phyloP scores from a whole-genome alignment of 2,888 invertebrate genomes.

The Lasioglossum pauxillum region DNA sequence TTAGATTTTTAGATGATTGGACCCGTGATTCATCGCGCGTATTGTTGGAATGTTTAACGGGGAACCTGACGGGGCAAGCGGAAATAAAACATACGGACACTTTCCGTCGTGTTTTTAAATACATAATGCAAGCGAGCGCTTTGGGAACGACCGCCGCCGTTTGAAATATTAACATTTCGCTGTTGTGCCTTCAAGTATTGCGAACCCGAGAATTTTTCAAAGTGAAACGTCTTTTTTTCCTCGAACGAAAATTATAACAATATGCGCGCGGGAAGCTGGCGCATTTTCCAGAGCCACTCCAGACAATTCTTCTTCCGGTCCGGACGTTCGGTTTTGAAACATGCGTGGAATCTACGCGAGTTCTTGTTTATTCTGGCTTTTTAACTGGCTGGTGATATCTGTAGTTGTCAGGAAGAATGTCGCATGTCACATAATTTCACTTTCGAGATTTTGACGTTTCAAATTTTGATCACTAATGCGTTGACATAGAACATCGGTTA shows the following conservation, averaged over 20 bases:
- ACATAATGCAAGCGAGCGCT: conserved; percentile 6
- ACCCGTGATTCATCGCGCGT: neutral
- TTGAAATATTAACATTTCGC: conserved; percentile 12
- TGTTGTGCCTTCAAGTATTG: conserved; percentile 7
- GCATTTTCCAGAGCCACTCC: neutral
- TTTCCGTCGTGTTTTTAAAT: neutral
- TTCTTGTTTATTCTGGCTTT: neutral
- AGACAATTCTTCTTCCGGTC: neutral
- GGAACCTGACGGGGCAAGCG: neutral
- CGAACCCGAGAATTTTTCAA: conserved; percentile 1
- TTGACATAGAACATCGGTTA: no score
- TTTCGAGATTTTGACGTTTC: no score
- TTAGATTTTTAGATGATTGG: neutral
- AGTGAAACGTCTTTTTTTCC: neutral
- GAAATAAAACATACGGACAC: neutral
- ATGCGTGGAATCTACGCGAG: neutral
- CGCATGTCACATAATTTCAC: no score
- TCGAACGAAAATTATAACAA: neutral
- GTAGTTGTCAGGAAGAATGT: no score
- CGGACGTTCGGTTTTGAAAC: neutral
- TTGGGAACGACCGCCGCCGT: neutral
- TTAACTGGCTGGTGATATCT: neutral
- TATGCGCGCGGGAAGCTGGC: neutral
- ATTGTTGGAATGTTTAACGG: neutral
- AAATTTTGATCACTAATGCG: no score